These are phyloP conservation scores for Typhlichthys subterraneus DNA, from an alignment of 2,797 vertebrate genomes.

Conservation along the genomic window DNA sequence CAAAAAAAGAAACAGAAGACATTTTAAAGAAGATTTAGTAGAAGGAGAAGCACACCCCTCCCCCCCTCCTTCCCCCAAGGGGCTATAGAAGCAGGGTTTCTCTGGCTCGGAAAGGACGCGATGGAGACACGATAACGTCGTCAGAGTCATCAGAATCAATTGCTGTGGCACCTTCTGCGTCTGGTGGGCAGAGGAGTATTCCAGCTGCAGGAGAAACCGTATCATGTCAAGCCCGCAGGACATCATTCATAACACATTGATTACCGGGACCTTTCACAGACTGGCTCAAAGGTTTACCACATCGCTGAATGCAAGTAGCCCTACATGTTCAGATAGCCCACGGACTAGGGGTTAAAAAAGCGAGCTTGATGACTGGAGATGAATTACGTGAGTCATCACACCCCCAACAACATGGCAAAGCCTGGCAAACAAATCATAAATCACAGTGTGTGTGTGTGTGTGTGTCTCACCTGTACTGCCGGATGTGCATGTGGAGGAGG, in stretches of 20 bases:
- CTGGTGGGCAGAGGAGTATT: conserved; percentile 4
- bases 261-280: background rate
- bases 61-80: background rate
- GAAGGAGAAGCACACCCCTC: conserved; percentile 3
- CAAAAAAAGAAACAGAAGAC: background rate
- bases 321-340: too few relatives aligned
- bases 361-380: too few relatives aligned
- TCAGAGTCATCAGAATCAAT: conserved; percentile 86
- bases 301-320: background rate
- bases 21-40: too few relatives aligned
- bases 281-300: background rate
- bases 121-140: conserved; percentile 80
- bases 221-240: background rate
- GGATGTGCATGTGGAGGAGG: conserved; percentile 2
- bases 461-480: conserved; percentile 44
- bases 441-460: too few relatives aligned
- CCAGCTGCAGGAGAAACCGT: conserved; percentile 47
- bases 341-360: too few relatives aligned
- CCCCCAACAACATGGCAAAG: background rate
- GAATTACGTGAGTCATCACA: too few relatives aligned
- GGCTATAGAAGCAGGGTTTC: conserved; percentile 53
- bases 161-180: conserved; percentile 40
- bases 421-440: too few relatives aligned
- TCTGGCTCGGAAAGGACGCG: conserved; percentile 70
- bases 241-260: background rate